phyloP scores from a whole-genome alignment of 2,797 vertebrate genomes.

The Aythya fuligula region DNA sequence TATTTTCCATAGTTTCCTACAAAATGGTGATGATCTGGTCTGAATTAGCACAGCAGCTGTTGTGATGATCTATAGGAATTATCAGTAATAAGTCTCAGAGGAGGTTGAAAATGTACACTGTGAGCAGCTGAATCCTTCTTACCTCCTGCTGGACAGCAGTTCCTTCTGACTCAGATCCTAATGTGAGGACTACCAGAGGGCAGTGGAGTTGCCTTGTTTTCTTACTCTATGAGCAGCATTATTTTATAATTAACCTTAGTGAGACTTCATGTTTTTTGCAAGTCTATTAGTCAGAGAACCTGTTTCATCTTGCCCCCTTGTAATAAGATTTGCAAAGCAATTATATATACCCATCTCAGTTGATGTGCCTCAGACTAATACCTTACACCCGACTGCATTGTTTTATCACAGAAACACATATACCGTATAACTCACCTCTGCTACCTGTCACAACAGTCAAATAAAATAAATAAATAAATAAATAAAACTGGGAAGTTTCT shows the following conservation, averaged over 20 bases:
- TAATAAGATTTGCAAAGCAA: conserved; percentile 67
- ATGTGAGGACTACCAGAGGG: neutral
- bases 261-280: conserved; percentile 48
- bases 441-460: conserved; percentile 1
- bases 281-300: conserved; percentile 57
- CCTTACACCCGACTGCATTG: conserved; percentile 28
- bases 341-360: conserved; percentile 33
- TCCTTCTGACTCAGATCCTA: neutral
- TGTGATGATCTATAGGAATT: neutral
- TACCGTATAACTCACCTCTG: neutral
- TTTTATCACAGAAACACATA: conserved; percentile 38
- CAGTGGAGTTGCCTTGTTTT: neutral
- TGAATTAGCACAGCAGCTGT: neutral
- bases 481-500: neutral
- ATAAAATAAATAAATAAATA: neutral
- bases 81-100: neutral
- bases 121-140: neutral
- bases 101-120: neutral
- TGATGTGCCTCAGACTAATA: conserved; percentile 9
- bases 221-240: neutral
- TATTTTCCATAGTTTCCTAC: neutral
- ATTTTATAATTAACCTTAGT: conserved; percentile 55
- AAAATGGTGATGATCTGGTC: neutral
- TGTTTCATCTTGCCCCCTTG: conserved; percentile 46
- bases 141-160: neutral